Evolutionary conservation across 2,797 vertebrate genomes (phyloP), one percentile per base, ranked within the genome.

Genomic region (Rhadinocentrus ornatus): DNA sequence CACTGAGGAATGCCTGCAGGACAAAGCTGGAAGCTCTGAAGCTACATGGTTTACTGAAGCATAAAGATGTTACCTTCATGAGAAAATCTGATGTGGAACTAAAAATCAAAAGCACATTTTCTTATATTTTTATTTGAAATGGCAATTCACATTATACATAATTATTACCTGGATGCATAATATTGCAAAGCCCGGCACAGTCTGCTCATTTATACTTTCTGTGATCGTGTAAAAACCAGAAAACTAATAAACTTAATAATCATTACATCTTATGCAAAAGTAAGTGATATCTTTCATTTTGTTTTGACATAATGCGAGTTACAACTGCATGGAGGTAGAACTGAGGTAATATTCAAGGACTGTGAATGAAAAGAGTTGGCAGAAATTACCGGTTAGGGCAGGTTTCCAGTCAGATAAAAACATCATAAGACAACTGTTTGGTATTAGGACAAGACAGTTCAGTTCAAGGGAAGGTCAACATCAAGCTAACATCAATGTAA

Each of bases 1-100:
- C 24, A 39, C 46, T n/a, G 18, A 83, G 78, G 76, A 89, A 85
- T 66, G 80, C 70, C 80, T 88, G 88, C 44, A 77, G 69, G 81
- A 85, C 54, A 52, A 32, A 27, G 60, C 18, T 67, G 62, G 55
- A 32, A 61, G 32, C 35, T 69, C 65, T 22, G 65, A 62, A 62
- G 54, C 7, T 2, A 22, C 2, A 0, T 65, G 66, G 83, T 78
- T 78, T 69, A 86, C 56, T 53, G 56, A 41, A 60, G 32, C 57
- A 62, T 61, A 65, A 48, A 58, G 48, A 79, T 58, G 18, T 77
- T 55, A 78, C 60, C 61, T 70, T 26, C 13, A 20, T 6, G 10
- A 75, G 35, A 73, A 13, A 29, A 72, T 69, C 13, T 41, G 11
- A 74, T 44, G 58, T 24, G 50, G 3, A 81, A 66, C 12, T 58